These are phyloP conservation scores for Nymphalis c-album DNA, from an alignment of 2,888 invertebrate species.

Conservation along the genomic window DNA sequence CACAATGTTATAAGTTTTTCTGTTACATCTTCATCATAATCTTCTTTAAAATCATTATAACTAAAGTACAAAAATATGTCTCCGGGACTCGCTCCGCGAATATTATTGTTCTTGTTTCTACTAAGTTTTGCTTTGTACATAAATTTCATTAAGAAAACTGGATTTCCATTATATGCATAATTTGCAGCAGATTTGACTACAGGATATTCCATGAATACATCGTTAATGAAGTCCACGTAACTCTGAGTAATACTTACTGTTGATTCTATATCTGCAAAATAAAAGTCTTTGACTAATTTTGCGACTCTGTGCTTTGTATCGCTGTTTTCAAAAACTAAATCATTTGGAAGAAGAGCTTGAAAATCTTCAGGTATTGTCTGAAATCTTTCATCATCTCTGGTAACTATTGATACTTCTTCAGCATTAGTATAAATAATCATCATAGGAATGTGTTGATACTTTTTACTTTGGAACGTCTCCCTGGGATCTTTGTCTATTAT, in stretches of 20 bases:
- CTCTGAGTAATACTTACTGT: constrained; percentile 42
- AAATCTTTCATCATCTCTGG: constrained; percentile 46
- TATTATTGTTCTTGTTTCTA: constrained; percentile 16
- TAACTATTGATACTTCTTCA: constrained; percentile 46
- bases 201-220: constrained; percentile 62
- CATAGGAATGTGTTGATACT: constrained; percentile 57
- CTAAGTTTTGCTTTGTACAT: constrained; percentile 33
- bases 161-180: constrained; percentile 52
- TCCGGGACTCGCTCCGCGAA: constrained; percentile 37
- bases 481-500: constrained; percentile 60
- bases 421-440: constrained; percentile 55
- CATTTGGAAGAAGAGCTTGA: constrained; percentile 59
- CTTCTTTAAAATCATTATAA: constrained; percentile 39
- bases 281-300: constrained; percentile 60
- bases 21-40: constrained; percentile 44
- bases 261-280: constrained; percentile 51
- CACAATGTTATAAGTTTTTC: constrained; percentile 54
- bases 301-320: constrained; percentile 50
- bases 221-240: constrained; percentile 61
- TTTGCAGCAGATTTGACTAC: constrained; percentile 57
- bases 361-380: constrained; percentile 51
- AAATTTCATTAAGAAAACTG: constrained; percentile 64
- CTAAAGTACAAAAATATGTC: constrained; percentile 55
- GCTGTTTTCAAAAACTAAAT: constrained; percentile 55
- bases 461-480: constrained; percentile 48